phyloP scores from a whole-genome alignment of 2,888 invertebrate species.

The Omphaloscelis lunosa region DNA sequence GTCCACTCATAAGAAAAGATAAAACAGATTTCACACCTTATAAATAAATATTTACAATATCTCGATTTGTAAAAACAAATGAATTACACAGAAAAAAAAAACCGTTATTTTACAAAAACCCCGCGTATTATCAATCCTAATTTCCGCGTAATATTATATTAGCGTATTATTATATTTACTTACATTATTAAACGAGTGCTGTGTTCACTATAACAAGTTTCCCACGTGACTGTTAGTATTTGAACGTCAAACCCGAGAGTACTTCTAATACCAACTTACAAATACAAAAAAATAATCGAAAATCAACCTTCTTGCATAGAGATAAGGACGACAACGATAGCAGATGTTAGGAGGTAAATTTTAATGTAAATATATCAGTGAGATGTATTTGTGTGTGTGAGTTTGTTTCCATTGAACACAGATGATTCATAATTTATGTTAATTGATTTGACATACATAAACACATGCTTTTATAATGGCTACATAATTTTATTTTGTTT shows the following conservation, averaged over 20 bases:
- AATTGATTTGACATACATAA: constrained; percentile 25
- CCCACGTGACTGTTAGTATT: constrained; percentile 48
- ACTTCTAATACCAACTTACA: background rate
- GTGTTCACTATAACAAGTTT: constrained; percentile 27
- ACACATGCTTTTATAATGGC: background rate
- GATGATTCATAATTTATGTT: constrained; percentile 38
- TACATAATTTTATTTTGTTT: background rate
- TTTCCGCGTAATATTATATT: background rate
- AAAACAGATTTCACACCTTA: too few species aligned
- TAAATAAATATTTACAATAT: too few species aligned
- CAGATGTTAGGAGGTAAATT: constrained; percentile 24
- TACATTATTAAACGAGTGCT: constrained; percentile 32
- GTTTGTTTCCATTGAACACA: constrained; percentile 49
- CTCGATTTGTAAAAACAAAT: too few species aligned
- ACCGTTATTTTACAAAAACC: background rate
- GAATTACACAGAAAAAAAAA: too few species aligned
- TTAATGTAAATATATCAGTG: constrained; percentile 57
- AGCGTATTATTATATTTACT: constrained; percentile 36
- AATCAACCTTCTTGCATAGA: background rate
- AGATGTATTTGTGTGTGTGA: constrained; percentile 42
- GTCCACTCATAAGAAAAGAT: too few species aligned
- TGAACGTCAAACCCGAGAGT: constrained; percentile 39
- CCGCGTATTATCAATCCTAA: background rate
- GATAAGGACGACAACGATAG: constrained; percentile 14
- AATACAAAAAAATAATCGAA: constrained; percentile 12